Conservation (phyloP, 2,888 invertebrate species). For the Drosophila robusta region DNA sequence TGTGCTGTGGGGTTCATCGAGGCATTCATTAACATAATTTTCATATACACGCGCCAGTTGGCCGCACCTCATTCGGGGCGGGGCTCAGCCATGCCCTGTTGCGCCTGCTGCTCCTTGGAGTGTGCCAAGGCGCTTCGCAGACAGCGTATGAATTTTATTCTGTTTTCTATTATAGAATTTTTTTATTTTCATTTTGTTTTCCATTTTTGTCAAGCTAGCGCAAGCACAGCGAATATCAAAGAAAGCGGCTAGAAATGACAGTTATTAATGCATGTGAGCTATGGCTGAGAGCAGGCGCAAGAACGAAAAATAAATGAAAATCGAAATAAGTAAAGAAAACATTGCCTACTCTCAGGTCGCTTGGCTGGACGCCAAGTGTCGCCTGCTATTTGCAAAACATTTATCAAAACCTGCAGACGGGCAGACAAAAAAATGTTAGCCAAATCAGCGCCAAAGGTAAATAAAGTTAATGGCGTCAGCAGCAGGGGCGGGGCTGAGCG, state of each 20-base stretch:
- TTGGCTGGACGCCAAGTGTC: slow-evolving; percentile 72
- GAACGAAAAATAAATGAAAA: slow-evolving; percentile 22
- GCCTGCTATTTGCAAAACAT: slow-evolving; percentile 70
- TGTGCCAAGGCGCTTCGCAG: slow-evolving; percentile 38
- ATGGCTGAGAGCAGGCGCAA: background rate
- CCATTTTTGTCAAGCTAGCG: slow-evolving; percentile 11
- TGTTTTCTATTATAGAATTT: background rate
- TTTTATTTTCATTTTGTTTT: slow-evolving; percentile 1
- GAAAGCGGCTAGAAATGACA: slow-evolving; percentile 57
- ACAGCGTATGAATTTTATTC: slow-evolving; percentile 35
- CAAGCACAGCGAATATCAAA: slow-evolving; percentile 44
- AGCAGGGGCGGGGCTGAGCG: background rate
- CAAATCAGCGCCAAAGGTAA: slow-evolving; percentile 68
- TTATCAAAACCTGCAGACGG: slow-evolving; percentile 60
- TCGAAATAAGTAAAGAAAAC: slow-evolving; percentile 18
- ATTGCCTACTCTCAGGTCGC: slow-evolving; percentile 64
- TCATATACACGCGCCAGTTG: slow-evolving; percentile 62
- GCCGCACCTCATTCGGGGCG: slow-evolving; percentile 53
- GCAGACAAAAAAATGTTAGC: slow-evolving; percentile 42
- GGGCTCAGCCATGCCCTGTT: slow-evolving; percentile 26
- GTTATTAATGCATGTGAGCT: slow-evolving; percentile 67
- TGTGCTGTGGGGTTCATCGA: slow-evolving; percentile 26
- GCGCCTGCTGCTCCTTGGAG: slow-evolving; percentile 24
- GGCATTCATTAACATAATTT: slow-evolving; percentile 74
- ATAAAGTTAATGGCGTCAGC: slow-evolving; percentile 56